Base-by-base conservation (phyloP, 2,797 vertebrate genomes). In the Microcaecilia unicolor region DNA sequence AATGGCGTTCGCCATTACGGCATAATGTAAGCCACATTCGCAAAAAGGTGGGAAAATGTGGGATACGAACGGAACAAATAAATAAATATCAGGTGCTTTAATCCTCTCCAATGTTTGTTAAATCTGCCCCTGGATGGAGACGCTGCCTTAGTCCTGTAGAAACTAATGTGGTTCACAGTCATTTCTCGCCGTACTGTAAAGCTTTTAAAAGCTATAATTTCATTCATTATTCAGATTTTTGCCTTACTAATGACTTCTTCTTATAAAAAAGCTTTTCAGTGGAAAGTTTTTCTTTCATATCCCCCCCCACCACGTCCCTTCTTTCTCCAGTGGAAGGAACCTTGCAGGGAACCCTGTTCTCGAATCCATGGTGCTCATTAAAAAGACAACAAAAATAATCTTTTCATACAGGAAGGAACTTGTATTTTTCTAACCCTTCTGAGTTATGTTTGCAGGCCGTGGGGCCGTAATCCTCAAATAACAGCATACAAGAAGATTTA, bases 381-480 rank as follows among this genome's bases (percentile, higher is more conserved):
- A 19, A 58, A 37, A 18, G 11, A 9, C 7, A 11, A 31, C 17
- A 59, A 63, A 46, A n/a, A 50, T 16, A 56, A 34, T 25, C 11
- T 48, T 45, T 62, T 57, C 39, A 33, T 48, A 41, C 50, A 61
- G 38, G 0, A 2, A 25, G 28, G 9, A 21, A 41, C 61, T 49
- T 56, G 49, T 27, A 58, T 55, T 68, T 74, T 70, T 70, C 51
- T 62, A 68, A 34, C 44, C 41, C 30, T 32, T 0, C 0, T n/a
- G n/a, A n/a, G n/a, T n/a, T n/a, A n/a, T n/a, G n/a, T n/a, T n/a
- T n/a, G n/a, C n/a, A n/a, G n/a, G n/a, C n/a, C n/a, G n/a, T n/a
- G 41, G 68, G 63, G 52, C 64, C 62, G 55, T 64, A 65, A 72
- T 72, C 72, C 54, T 41, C 47, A 81, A 78, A 76, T 65, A 71